Evolutionary conservation across 2,113 vertebrate genomes (phyloP).

Genomic region (Ardeotis arabs): DNA sequence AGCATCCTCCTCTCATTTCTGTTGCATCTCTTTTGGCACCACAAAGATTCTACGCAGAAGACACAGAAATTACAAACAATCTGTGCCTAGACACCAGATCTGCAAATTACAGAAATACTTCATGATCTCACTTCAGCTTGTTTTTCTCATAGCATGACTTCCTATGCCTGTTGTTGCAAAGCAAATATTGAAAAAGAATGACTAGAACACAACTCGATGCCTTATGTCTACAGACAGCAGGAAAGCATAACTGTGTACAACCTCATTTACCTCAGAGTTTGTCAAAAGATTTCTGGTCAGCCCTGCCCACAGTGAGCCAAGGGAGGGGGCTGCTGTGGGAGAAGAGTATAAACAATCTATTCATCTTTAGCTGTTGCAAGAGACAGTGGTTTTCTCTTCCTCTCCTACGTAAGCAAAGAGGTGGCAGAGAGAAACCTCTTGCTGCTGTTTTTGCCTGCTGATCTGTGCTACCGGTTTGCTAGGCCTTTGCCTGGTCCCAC

Average conservation of each 20-base stretch:
- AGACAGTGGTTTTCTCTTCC: constrained; percentile 38
- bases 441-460: neutral
- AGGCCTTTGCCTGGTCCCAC: neutral
- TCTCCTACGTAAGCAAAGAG: neutral
- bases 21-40: neutral
- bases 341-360: neutral
- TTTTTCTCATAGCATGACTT: neutral
- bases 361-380: neutral
- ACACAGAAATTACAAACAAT: neutral
- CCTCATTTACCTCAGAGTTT: neutral
- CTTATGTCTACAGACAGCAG: neutral
- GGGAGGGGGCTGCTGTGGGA: neutral
- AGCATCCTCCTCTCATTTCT: neutral
- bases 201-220: neutral
- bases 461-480: neutral
- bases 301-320: neutral
- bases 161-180: neutral
- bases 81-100: neutral
- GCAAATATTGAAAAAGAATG: neutral
- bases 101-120: neutral
- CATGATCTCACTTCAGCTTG: neutral
- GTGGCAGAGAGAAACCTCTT: neutral
- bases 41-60: neutral
- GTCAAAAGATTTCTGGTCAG: neutral
- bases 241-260: neutral